Evolutionary conservation across 2,888 invertebrate species (phyloP).

Genomic region (Hydrotaea cyrtoneurina): DNA sequence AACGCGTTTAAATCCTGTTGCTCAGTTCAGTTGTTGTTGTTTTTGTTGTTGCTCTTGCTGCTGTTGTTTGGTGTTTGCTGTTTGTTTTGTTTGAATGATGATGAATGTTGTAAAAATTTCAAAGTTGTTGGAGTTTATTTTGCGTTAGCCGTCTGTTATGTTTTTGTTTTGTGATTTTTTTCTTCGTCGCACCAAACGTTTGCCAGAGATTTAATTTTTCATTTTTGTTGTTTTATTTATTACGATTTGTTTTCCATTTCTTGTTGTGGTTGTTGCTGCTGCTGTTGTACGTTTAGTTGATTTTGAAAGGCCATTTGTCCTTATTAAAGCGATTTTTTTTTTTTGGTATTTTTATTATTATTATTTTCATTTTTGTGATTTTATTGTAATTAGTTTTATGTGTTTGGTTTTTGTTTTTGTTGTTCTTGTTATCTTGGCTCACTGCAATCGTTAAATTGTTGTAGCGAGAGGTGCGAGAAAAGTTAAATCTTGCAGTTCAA

Average conservation of each 20-base stretch:
- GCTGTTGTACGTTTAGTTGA: slow-evolving; percentile 67
- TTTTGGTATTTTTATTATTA: slow-evolving; percentile 55
- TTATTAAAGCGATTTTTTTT: slow-evolving; percentile 64
- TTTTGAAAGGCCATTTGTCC: slow-evolving; percentile 67
- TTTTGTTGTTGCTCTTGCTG: background rate
- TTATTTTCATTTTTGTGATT: slow-evolving; percentile 48
- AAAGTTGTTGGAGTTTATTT: slow-evolving; percentile 55
- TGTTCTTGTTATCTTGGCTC: slow-evolving; percentile 30
- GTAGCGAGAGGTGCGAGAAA: background rate
- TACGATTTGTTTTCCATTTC: slow-evolving; percentile 20
- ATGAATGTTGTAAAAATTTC: slow-evolving; percentile 68
- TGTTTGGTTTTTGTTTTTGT: slow-evolving; percentile 44
- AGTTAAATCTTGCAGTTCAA: background rate
- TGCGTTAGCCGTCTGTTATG: slow-evolving; percentile 51
- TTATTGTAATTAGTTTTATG: slow-evolving; percentile 66
- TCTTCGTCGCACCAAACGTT: background rate
- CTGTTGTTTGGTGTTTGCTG: slow-evolving; percentile 4
- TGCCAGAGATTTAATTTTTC: background rate
- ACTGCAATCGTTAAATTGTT: slow-evolving; percentile 18
- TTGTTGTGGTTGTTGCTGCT: slow-evolving; percentile 1
- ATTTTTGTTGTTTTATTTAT: background rate
- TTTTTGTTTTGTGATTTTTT: slow-evolving; percentile 13
- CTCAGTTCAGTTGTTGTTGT: too few species aligned
- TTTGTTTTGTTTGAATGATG: slow-evolving; percentile 57
- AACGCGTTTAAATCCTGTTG: slow-evolving; percentile 68